phyloP scores from a whole-genome alignment of 2,888 invertebrate genomes.

The Tridacna gigas region DNA sequence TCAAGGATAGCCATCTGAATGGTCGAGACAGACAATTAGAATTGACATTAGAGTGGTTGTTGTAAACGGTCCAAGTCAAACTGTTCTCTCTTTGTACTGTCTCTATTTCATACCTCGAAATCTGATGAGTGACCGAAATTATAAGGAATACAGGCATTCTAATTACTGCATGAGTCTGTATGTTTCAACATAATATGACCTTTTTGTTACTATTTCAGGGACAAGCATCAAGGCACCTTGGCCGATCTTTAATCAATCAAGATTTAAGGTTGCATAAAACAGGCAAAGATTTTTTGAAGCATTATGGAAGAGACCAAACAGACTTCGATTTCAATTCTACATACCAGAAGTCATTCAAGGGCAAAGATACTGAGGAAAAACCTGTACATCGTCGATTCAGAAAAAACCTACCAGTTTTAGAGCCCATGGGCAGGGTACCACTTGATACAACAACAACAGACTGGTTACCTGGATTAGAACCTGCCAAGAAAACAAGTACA shows the following conservation, averaged over 20 bases:
- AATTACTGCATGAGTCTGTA: too few species aligned
- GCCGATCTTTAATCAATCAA: constrained; percentile 67
- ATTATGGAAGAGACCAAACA: constrained; percentile 64
- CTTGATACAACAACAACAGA: constrained; percentile 73
- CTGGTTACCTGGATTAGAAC: constrained; percentile 67
- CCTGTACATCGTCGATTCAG: constrained; percentile 74
- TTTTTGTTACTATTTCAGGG: constrained; percentile 65
- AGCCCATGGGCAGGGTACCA: constrained; percentile 56
- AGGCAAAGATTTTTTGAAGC: constrained; percentile 74
- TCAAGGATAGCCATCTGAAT: too few species aligned
- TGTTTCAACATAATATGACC: neutral
- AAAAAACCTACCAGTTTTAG: constrained; percentile 66
- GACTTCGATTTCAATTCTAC: constrained; percentile 72
- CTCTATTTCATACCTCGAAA: too few species aligned
- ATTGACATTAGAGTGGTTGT: too few species aligned
- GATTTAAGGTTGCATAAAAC: constrained; percentile 76
- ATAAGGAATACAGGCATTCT: too few species aligned
- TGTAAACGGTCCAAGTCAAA: too few species aligned
- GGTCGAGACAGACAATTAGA: too few species aligned
- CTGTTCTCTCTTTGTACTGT: too few species aligned
- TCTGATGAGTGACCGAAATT: too few species aligned
- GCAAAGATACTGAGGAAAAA: constrained; percentile 64
- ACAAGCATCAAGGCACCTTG: constrained; percentile 69
- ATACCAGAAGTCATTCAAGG: constrained; percentile 72
- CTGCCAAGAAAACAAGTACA: constrained; percentile 70